Conservation (phyloP, 2,888 invertebrate genomes). For the Julus scanicus region DNA sequence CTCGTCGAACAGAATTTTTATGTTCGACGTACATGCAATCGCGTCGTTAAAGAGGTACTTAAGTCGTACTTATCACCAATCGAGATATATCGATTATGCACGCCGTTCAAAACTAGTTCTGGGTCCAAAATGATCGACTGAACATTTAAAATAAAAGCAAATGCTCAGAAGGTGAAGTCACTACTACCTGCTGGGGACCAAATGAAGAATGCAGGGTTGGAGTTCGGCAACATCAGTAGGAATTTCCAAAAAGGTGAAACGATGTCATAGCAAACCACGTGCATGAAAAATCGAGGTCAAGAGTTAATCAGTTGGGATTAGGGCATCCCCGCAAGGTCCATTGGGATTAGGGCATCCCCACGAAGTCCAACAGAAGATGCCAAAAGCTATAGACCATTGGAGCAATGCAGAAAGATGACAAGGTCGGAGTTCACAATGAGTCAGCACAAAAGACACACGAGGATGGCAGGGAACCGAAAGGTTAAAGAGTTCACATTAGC, state of each 20-base stretch:
- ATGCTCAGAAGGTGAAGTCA: background rate
- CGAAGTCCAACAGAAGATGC: background rate
- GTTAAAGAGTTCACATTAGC: background rate
- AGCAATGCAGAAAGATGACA: background rate
- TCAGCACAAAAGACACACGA: background rate
- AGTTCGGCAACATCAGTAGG: background rate
- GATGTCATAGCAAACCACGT: background rate
- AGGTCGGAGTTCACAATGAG: background rate
- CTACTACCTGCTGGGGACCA: background rate
- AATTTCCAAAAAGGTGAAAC: background rate
- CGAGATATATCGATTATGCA: background rate
- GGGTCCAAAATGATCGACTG: background rate
- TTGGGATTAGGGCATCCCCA: background rate
- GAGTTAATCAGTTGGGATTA: background rate
- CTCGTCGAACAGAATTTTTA: background rate
- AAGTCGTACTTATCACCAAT: background rate
- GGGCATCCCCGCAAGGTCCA: background rate
- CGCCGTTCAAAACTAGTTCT: background rate
- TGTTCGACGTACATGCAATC: background rate
- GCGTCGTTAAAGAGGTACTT: conserved; percentile 23
- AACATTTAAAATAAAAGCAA: too few species aligned
- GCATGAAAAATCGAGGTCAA: background rate
- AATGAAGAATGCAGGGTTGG: too few species aligned
- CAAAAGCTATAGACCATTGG: background rate
- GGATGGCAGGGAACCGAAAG: background rate